A percentile compares a stretch with the other conserved stretches of the same genome.
These are phyloP conservation scores for Sweltsa coloradensis DNA, from an alignment of 1,140 invertebrate genomes.

Conservation along the genomic window DNA sequence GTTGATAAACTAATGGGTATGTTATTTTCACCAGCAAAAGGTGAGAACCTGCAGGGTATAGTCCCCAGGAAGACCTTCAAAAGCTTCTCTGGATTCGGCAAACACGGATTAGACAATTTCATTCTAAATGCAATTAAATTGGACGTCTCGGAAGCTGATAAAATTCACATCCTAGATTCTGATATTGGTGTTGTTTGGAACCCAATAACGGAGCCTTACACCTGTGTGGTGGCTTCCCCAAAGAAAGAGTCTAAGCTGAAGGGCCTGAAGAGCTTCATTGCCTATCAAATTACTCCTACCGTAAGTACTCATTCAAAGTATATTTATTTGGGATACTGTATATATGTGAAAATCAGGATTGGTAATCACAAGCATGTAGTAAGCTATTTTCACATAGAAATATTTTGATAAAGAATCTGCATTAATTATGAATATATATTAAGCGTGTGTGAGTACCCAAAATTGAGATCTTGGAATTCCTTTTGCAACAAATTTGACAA, in stretches of 20 bases:
- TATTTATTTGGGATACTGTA: background rate
- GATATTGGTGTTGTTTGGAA: slow-evolving; percentile 60
- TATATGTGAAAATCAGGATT: background rate
- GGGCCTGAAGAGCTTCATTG: slow-evolving; percentile 94
- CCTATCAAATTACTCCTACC: slow-evolving; percentile 89
- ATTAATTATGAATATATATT: too few species aligned
- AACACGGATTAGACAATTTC: slow-evolving; percentile 84
- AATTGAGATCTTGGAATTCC: too few species aligned
- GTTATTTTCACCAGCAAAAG: slow-evolving; percentile 3
- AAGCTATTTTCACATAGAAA: too few species aligned
- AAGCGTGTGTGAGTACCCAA: too few species aligned
- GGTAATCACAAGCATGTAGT: too few species aligned
- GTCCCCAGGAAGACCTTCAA: slow-evolving; percentile 65
- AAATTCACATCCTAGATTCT: slow-evolving; percentile 57
- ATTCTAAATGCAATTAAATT: slow-evolving; percentile 67
- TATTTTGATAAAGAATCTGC: too few species aligned
- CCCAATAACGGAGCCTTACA: slow-evolving; percentile 54
- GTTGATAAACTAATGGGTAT: background rate
- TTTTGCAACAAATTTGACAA: too few species aligned
- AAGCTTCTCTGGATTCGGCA: slow-evolving; percentile 86
- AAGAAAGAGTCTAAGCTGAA: slow-evolving; percentile 96
- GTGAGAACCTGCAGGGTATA: slow-evolving; percentile 39
- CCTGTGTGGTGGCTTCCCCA: slow-evolving; percentile 80
- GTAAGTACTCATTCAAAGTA: slow-evolving; percentile 32
- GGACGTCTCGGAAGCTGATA: slow-evolving; percentile 59